Base-by-base conservation (phyloP, 1,140 invertebrate genomes). In the Scaptodrosophila lebanonensis region DNA sequence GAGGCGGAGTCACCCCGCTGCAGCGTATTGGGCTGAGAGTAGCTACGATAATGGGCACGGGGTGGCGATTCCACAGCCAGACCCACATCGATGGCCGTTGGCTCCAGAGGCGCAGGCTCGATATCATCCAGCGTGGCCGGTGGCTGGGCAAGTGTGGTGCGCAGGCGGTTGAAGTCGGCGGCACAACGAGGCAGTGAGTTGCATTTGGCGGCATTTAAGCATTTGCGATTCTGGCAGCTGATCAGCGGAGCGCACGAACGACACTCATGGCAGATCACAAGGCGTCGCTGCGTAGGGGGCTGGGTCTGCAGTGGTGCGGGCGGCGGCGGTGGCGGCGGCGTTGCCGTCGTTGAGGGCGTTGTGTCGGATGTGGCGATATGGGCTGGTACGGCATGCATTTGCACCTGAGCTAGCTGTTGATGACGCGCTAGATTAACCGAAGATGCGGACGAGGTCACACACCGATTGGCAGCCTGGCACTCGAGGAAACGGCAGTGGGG, bases 131-230 rank as follows among this genome's bases (percentile, higher is more conserved):
- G 42, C 1, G 76, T 83, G 30, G 84, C 56, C 13, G 84, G 79
- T 8, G 84, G 84, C 58, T 85, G 83, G 45, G 72, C 76, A 44
- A 86, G 73, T 16, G 77, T 69, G 45, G 84, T 85, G 60, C 83
- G 77, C 59, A 86, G 36, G 8, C 84, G 84, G 66, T 85, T 84
- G 35, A 86, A 86, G 44, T 86, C 84, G 49, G 85, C 84, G 56
- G 84, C 86, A 53, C 84, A 87, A 66, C 84, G 77, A 62, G 86
- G 86, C 85, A 87, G 84, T 87, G 86, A 87, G 67, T 87, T 87
- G 72, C 85, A 86, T 60, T 87, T 87, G 68, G 84, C 71, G 66
- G 83, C 83, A 29, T 86, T 86, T 49, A 86, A 73, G 75, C 86
- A 87, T 69, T 87, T 87, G 38, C 84, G 69, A 83, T 87, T 86